These are phyloP conservation scores for Akabosia matsudoensis DNA, from an alignment of 1,140 invertebrate species.

Conservation along the genomic window DNA sequence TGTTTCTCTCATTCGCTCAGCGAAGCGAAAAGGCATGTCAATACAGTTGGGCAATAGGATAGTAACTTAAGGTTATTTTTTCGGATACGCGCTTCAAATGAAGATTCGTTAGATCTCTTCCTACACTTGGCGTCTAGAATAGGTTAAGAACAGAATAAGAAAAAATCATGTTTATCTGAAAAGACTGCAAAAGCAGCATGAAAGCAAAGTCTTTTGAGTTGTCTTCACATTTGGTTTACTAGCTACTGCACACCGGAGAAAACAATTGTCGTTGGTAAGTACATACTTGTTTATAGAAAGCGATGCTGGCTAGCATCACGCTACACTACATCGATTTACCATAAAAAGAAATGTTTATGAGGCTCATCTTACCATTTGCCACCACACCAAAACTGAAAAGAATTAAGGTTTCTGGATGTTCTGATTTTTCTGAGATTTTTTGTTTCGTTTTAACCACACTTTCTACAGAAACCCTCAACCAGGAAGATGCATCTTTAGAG, in stretches of 20 bases:
- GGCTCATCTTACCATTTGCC: not conserved
- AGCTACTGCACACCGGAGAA: not conserved
- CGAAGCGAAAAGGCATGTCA: not conserved
- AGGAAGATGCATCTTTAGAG: not conserved
- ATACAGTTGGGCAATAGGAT: no score
- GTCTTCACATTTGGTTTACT: not conserved
- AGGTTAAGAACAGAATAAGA: not conserved
- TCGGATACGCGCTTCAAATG: not conserved
- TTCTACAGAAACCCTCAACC: not conserved
- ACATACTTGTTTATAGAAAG: not conserved
- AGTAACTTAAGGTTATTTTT: no score
- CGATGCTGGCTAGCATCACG: not conserved
- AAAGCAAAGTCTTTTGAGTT: not conserved
- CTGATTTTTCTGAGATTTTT: not conserved
- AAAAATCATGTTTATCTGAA: not conserved
- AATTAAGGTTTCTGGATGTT: slow-evolving; percentile 39
- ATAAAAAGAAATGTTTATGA: slow-evolving; percentile 43
- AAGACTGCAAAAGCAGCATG: not conserved
- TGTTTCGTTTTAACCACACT: not conserved
- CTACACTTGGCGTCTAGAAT: no score
- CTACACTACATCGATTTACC: slow-evolving; percentile 43
- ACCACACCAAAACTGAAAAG: not conserved
- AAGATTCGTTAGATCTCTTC: not conserved
- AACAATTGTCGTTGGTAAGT: not conserved
- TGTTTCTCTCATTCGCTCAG: not conserved